These are phyloP conservation scores for Sebastes oblongus DNA, from an alignment of 2,797 vertebrate species.

Conservation along the genomic window DNA sequence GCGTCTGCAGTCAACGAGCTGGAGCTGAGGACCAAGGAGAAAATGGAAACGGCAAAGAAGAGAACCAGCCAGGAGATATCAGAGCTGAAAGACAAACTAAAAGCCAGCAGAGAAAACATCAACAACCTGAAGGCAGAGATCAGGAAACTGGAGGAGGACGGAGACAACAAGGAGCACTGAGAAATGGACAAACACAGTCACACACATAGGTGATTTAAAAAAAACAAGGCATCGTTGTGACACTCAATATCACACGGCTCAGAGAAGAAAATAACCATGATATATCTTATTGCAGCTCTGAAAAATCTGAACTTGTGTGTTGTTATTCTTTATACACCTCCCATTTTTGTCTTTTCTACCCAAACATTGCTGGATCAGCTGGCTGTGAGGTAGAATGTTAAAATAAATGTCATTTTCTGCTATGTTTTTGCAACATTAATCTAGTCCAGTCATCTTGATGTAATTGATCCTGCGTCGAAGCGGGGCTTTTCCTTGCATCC, in stretches of 20 bases:
- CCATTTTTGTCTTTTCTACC: background rate
- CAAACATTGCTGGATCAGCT: background rate
- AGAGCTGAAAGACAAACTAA: slow-evolving; percentile 96
- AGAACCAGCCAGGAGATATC: slow-evolving; percentile 97
- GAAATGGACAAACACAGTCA: background rate
- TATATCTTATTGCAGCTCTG: no score
- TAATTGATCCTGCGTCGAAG: background rate
- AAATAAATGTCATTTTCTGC: background rate
- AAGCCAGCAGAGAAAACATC: slow-evolving; percentile 97
- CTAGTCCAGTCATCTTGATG: background rate
- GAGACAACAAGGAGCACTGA: slow-evolving; percentile 94
- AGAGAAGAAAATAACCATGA: background rate
- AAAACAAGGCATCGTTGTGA: background rate
- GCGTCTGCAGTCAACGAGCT: slow-evolving; percentile 87
- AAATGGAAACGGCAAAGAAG: slow-evolving; percentile 94
- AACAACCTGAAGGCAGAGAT: slow-evolving; percentile 97
- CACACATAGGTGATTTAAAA: background rate
- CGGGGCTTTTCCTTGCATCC: background rate
- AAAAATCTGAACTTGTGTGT: no score
- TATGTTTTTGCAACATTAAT: background rate
- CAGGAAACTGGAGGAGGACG: slow-evolving; percentile 94
- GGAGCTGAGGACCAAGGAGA: slow-evolving; percentile 95
- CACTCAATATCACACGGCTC: background rate
- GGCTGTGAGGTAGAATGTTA: background rate
- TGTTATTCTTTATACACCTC: fast-evolving